Base-by-base conservation (phyloP, 2,797 vertebrate genomes). In the Iguana delicatissima region DNA sequence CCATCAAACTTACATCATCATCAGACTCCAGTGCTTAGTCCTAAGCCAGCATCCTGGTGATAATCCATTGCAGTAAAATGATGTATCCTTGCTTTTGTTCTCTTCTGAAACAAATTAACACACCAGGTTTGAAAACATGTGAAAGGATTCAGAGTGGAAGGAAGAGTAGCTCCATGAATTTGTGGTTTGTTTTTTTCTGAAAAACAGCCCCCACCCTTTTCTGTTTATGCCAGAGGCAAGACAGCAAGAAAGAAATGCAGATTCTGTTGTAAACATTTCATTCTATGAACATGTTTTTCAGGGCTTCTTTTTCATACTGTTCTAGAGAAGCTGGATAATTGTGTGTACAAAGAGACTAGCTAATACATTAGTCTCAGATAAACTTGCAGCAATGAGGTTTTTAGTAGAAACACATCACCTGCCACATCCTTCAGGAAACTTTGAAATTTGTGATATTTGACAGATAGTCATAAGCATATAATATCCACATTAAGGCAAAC, bases 161-260 rank as follows among this genome's bases (percentile, higher is more conserved):
- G 84, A 93, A 91, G 76, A 62, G 59, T 77, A 92, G 92, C 38
- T 89, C 18, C 59, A 0, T 83, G 90, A 62, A 94, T 88, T 87
- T 52, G 10, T 91, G 92, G 74, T 90, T 94, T 92, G 24, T 4
- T 74, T 88, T 77, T 12, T 16, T 92, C 72, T 89, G 85, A 93
- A 91, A 94, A 93, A 85, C 32, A 32, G 32, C 9, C 67, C 67
- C 29, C 64, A 9, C 90, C 62, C 74, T 90, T 80, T 76, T 73
- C 32, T 67, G 32, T 35, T 57, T 69, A 89, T 20, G 79, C 9
- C 42, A 42, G 35, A 69, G 59, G 20, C 64, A 46, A 42, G 14
- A 29, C 24, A 35, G 46, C 12, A 35, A 55, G 32, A 67, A 50
- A 50, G 12, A 67, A 89, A 79, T 79, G 35, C 35, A 57, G 18